Conservation (phyloP, 2,888 invertebrate genomes). For the Incurvaria masculella region DNA sequence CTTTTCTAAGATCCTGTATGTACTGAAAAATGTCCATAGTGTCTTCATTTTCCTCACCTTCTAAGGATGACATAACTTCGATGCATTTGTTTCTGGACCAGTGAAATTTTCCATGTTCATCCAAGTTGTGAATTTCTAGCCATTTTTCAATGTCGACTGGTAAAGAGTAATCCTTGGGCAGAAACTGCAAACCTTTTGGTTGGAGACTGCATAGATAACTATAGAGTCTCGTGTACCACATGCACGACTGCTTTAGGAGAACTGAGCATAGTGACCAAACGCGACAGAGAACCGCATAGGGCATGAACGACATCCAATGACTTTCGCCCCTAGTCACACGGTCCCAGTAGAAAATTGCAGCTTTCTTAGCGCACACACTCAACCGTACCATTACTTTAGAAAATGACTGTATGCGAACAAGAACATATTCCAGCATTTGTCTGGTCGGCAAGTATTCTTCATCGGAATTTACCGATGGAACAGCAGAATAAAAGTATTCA, state of each 20-base stretch:
- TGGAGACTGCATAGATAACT: constrained; percentile 34
- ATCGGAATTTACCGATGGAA: constrained; percentile 27
- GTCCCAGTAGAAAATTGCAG: constrained; percentile 48
- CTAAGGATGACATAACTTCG: constrained; percentile 22
- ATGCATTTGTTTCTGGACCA: constrained; percentile 31
- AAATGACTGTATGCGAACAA: constrained; percentile 53
- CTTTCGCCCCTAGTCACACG: constrained; percentile 53
- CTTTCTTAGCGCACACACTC: constrained; percentile 41
- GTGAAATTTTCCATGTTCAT: constrained; percentile 34
- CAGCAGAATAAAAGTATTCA: constrained; percentile 27
- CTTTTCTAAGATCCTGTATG: constrained; percentile 22
- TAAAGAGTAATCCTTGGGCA: constrained; percentile 40
- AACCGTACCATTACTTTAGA: constrained; percentile 52
- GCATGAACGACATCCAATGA: constrained; percentile 54
- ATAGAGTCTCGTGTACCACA: constrained; percentile 49
- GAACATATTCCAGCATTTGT: constrained; percentile 57
- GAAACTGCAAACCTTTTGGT: constrained; percentile 43
- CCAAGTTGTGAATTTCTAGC: constrained; percentile 46
- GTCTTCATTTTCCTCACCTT: constrained; percentile 26
- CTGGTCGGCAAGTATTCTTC: constrained; percentile 48
- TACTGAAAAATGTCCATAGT: constrained; percentile 33
- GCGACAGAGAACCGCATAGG: constrained; percentile 52
- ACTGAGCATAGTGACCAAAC: constrained; percentile 51
- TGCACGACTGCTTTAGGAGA: constrained; percentile 41
- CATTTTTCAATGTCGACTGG: constrained; percentile 45